Evolutionary conservation across 2,113 vertebrate species (phyloP).

Genomic region (Megaceryle maxima): DNA sequence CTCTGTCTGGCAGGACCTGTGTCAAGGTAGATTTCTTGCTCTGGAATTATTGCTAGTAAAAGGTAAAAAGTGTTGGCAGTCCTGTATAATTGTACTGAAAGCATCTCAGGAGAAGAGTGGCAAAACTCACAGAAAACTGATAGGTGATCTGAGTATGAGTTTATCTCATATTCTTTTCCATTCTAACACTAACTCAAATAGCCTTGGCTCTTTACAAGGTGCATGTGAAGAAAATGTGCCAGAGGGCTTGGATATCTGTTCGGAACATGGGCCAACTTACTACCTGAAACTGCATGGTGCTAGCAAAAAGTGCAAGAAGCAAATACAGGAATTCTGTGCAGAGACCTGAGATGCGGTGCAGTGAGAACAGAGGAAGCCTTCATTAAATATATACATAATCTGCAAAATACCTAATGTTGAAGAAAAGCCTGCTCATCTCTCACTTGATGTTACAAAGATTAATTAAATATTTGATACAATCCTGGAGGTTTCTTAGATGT

Average conservation of each 20-base stretch:
- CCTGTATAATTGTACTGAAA: neutral
- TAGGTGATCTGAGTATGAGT: neutral
- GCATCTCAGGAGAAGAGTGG: neutral
- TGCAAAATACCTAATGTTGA: neutral
- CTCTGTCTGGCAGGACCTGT: accelerated
- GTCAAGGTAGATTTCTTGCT: neutral
- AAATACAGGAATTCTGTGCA: neutral
- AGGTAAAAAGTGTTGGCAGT: neutral
- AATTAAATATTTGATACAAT: neutral
- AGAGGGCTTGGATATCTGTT: neutral
- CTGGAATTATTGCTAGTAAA: neutral
- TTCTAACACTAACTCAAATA: neutral
- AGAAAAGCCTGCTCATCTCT: neutral
- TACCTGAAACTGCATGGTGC: neutral
- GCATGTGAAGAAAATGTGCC: neutral
- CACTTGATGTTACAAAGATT: neutral
- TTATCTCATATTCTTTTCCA: neutral
- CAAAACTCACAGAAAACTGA: neutral
- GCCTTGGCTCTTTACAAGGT: neutral
- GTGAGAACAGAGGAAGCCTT: neutral
- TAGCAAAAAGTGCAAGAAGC: neutral
- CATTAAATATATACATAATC: neutral
- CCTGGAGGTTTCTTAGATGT: neutral
- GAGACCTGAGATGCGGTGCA: neutral
- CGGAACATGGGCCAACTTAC: neutral